Percentiles rank a stretch among this genome's conserved stretches.
These are phyloP conservation scores for Tympanoctomys barrerae DNA, from an alignment of 2,797 vertebrate species.

Conservation along the genomic window DNA sequence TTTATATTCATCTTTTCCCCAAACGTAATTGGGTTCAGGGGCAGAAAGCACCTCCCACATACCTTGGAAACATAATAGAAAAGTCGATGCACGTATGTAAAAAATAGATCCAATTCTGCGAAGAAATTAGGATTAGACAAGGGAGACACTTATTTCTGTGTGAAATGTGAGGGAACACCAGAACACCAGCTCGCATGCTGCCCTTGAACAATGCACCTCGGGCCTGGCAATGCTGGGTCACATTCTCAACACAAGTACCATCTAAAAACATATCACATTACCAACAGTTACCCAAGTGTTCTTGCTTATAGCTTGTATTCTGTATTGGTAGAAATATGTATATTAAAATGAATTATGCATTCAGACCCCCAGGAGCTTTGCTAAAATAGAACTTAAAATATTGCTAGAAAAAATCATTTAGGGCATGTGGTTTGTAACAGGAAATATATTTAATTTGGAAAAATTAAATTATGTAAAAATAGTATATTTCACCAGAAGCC, in stretches of 20 bases:
- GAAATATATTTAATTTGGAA: conserved; percentile 31
- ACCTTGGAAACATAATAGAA: background rate
- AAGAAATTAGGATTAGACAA: background rate
- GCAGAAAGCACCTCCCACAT: background rate
- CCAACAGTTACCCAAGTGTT: background rate
- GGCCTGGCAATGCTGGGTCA: fast-evolving
- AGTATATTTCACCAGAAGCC: background rate
- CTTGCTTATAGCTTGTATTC: background rate
- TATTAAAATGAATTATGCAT: background rate
- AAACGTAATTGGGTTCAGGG: background rate
- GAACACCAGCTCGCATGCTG: background rate
- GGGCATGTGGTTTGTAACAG: background rate
- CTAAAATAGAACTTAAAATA: conserved; percentile 10
- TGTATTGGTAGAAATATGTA: background rate
- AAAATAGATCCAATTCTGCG: background rate
- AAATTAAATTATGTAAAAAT: background rate
- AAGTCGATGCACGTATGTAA: background rate
- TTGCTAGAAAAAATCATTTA: background rate
- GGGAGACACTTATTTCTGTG: background rate
- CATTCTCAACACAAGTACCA: background rate
- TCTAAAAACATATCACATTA: background rate
- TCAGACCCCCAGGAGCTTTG: background rate
- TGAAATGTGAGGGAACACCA: background rate
- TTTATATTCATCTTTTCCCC: background rate
- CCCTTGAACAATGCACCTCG: background rate